These are phyloP conservation scores for Oreochromis mossambicus DNA, from an alignment of 2,797 vertebrate genomes.

Conservation along the genomic window DNA sequence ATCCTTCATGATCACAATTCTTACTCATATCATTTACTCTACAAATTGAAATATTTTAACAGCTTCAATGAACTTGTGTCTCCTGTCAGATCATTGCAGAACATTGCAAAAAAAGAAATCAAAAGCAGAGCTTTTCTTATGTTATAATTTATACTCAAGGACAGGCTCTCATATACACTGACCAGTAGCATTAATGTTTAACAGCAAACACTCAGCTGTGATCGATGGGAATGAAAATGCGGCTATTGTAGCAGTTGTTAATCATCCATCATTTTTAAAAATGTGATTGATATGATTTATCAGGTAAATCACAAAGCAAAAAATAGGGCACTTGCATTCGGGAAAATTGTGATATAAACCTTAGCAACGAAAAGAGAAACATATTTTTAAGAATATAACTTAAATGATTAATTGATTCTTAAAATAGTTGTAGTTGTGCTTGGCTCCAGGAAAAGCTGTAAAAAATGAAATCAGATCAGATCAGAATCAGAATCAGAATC, in stretches of 20 bases:
- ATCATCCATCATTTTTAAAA: not conserved
- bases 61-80: not conserved
- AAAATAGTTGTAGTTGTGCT: not conserved
- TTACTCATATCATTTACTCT: not conserved
- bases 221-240: not conserved
- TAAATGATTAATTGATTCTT: not conserved
- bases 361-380: not conserved
- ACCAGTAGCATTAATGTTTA: not conserved
- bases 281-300: not conserved
- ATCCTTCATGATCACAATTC: constrained; percentile 20
- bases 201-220: not conserved
- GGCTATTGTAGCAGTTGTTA: not conserved
- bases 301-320: not conserved
- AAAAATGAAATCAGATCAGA: not conserved
- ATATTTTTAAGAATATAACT: not conserved
- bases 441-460: not conserved
- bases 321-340: not conserved
- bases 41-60: constrained; percentile 9
- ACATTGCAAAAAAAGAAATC: not conserved
- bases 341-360: not conserved
- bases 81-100: not conserved
- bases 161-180: not conserved
- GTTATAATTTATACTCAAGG: not conserved
- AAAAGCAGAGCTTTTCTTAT: not conserved
- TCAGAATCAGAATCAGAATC: too few species aligned